phyloP scores from a whole-genome alignment of 1,140 invertebrate genomes.

The Grapholita molesta region DNA sequence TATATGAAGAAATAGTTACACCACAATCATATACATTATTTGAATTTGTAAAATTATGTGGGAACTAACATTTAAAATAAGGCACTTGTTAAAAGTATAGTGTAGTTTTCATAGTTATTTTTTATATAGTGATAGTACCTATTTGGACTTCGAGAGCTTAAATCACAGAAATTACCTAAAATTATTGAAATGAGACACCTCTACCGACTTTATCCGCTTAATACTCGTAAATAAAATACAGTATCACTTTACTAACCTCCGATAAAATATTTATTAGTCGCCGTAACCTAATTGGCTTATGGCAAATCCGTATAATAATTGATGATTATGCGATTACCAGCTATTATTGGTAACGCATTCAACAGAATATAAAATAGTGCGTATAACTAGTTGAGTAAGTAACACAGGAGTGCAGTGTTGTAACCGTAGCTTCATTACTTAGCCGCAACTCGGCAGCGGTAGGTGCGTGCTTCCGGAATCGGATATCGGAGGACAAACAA shows the following conservation, averaged over 20 bases:
- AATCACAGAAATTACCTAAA: no score
- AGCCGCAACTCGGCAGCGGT: slow-evolving; percentile 42
- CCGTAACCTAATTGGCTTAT: slow-evolving; percentile 1
- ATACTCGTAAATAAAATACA: no score
- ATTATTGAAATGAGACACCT: no score
- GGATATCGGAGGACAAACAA: slow-evolving; percentile 65
- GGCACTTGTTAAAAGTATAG: no score
- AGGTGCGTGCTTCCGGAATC: slow-evolving; percentile 67
- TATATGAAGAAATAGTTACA: no score
- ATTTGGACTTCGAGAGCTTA: no score
- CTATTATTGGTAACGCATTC: background rate
- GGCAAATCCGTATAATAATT: slow-evolving; percentile 5
- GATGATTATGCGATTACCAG: background rate
- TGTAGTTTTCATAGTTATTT: no score
- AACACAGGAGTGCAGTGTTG: slow-evolving; percentile 29
- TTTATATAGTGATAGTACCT: no score
- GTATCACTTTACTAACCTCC: background rate
- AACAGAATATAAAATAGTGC: background rate
- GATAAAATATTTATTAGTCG: background rate
- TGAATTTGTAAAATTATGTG: no score
- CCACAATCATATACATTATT: no score
- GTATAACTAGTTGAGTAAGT: slow-evolving; percentile 26
- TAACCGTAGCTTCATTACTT: slow-evolving; percentile 70
- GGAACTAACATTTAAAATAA: no score
- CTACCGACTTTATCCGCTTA: no score